phyloP scores from a whole-genome alignment of 2,797 vertebrate genomes.

The Bovichtus diacanthus region DNA sequence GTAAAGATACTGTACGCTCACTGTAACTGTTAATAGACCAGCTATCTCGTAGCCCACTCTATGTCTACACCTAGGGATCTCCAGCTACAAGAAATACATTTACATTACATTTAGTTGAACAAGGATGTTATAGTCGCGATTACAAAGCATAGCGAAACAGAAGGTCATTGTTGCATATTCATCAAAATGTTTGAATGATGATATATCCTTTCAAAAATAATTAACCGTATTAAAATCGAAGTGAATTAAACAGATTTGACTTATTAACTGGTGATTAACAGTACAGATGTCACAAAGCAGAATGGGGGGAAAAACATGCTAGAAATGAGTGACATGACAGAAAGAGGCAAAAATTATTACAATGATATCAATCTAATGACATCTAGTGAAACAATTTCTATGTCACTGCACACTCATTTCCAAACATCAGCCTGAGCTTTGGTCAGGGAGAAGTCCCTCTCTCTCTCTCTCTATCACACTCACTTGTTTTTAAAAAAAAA shows the following conservation, averaged over 20 bases:
- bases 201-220: constrained; percentile 14
- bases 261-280: constrained; percentile 45
- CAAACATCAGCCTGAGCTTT: constrained; percentile 48
- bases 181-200: constrained; percentile 26
- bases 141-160: constrained; percentile 40
- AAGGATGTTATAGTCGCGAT: constrained; percentile 24
- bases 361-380: constrained; percentile 75
- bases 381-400: constrained; percentile 63
- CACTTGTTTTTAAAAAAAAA: no score
- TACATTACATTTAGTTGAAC: constrained; percentile 2
- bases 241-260: constrained; percentile 28
- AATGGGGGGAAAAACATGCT: constrained; percentile 68
- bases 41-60: constrained; percentile 38
- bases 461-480: no score
- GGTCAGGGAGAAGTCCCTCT: constrained; percentile 4
- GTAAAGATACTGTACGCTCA: constrained; percentile 62
- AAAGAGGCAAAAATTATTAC: constrained; percentile 60
- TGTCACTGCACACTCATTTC: constrained; percentile 86
- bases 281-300: constrained; percentile 61
- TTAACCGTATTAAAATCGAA: neutral
- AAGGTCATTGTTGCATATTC: constrained; percentile 12
- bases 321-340: constrained; percentile 66
- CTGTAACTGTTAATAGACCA: constrained; percentile 58
- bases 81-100: constrained; percentile 4
- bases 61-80: constrained; percentile 11